These are phyloP conservation scores for Anneissia japonica DNA, from an alignment of 35 echinoderm and acorn worm species.

Conservation along the genomic window DNA sequence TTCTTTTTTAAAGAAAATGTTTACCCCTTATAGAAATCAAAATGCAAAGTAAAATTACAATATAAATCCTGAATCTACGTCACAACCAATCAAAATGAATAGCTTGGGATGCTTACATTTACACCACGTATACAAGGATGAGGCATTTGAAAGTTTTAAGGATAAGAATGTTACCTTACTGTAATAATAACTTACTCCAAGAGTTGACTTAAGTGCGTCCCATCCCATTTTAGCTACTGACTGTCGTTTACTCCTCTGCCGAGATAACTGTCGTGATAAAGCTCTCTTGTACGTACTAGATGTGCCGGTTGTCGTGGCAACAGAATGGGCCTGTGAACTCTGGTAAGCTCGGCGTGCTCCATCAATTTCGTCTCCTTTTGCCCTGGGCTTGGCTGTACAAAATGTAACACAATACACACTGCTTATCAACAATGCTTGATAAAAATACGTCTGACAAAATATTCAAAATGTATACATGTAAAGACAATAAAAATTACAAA, in stretches of 20 bases:
- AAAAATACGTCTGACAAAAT: no score
- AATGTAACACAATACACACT: not conserved
- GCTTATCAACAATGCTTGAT: not conserved
- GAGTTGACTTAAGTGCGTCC: constrained; percentile 63
- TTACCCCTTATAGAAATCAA: no score
- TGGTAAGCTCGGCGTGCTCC: constrained; percentile 1
- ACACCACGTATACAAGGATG: no score
- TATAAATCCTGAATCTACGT: no score
- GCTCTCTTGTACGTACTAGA: constrained; percentile 78
- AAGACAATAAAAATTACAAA: no score
- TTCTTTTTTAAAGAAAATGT: no score
- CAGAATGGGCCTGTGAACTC: constrained; percentile 40
- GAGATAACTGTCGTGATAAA: constrained; percentile 58
- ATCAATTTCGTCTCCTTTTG: constrained; percentile 51
- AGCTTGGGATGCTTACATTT: no score
- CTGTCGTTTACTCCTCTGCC: constrained; percentile 83
- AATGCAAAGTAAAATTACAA: no score
- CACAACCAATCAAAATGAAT: no score
- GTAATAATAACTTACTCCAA: constrained; percentile 35
- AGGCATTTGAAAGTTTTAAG: no score
- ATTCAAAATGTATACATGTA: no score
- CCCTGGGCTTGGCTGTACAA: not conserved
- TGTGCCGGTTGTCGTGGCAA: constrained; percentile 55
- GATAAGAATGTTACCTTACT: no score
- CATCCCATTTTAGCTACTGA: constrained; percentile 96